Percentiles rank a stretch among this genome's conserved stretches.
Conservation (phyloP, 2,113 vertebrate species). For the Marmota monax region DNA sequence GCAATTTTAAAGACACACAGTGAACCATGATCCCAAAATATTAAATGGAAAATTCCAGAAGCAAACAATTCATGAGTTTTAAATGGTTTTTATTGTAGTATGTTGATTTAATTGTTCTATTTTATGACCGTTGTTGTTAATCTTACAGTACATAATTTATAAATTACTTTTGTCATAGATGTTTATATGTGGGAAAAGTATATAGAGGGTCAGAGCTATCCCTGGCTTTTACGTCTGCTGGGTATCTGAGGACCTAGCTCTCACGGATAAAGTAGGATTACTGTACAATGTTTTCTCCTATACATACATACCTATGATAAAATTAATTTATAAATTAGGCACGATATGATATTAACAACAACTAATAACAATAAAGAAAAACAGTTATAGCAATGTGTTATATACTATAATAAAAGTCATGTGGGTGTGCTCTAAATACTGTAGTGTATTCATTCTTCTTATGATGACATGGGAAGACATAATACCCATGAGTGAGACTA, state of each 20-base stretch:
- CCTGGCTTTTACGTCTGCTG: background rate
- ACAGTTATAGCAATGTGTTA: background rate
- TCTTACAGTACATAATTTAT: background rate
- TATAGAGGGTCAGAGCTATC: background rate
- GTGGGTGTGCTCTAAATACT: background rate
- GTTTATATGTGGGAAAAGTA: background rate
- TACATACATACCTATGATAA: background rate
- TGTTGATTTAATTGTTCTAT: background rate
- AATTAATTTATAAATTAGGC: background rate
- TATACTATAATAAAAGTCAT: background rate
- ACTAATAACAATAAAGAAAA: background rate
- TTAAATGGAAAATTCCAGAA: background rate
- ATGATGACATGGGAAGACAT: background rate
- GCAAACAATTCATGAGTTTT: background rate
- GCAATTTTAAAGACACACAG: background rate
- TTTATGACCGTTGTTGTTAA: background rate
- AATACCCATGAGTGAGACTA: background rate
- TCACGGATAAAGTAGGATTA: no score
- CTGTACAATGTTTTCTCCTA: no score
- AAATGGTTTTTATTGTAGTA: background rate
- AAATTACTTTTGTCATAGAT: background rate
- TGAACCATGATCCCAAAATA: background rate
- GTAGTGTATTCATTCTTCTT: background rate
- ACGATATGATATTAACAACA: background rate
- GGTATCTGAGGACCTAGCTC: background rate